Percentiles rank a stretch among this genome's conserved stretches.
Conservation (phyloP, 2,888 invertebrate species). For the Amaurobius ferox region DNA sequence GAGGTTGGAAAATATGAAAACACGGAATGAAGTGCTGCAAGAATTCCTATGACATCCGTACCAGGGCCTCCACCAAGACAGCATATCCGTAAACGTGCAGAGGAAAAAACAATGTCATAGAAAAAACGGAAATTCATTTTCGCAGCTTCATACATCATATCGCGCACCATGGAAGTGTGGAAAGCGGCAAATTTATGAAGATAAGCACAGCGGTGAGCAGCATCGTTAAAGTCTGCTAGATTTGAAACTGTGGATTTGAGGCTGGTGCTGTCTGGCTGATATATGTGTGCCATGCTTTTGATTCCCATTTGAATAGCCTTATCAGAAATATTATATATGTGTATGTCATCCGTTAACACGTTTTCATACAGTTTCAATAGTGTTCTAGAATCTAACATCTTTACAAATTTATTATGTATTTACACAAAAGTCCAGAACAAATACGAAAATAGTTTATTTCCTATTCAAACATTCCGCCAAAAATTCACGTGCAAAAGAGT, state of each 20-base stretch:
- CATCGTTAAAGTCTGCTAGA: slow-evolving; percentile 33
- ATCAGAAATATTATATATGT: background rate
- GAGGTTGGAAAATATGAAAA: slow-evolving; percentile 5
- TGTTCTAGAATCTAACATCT: background rate
- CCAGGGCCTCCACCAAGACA: slow-evolving; percentile 60
- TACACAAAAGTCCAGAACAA: no score
- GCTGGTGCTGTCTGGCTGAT: slow-evolving; percentile 12
- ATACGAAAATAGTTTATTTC: no score
- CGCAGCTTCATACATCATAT: slow-evolving; percentile 16
- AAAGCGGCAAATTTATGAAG: slow-evolving; percentile 51
- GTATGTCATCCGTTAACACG: slow-evolving; percentile 28
- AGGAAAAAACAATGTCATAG: background rate
- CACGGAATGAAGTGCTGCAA: background rate
- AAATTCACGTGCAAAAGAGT: no score
- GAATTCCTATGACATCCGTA: slow-evolving; percentile 22
- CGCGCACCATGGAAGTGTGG: slow-evolving; percentile 34
- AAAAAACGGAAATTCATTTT: background rate
- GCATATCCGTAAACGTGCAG: slow-evolving; percentile 11
- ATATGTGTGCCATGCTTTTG: slow-evolving; percentile 38
- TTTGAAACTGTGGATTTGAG: background rate
- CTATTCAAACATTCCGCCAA: no score
- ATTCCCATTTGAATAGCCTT: slow-evolving; percentile 27
- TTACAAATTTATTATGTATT: no score
- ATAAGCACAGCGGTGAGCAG: slow-evolving; percentile 49
- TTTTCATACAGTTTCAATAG: slow-evolving; percentile 23